Base-by-base conservation (phyloP, 2,888 invertebrate genomes). In the Eupeodes luniger region DNA sequence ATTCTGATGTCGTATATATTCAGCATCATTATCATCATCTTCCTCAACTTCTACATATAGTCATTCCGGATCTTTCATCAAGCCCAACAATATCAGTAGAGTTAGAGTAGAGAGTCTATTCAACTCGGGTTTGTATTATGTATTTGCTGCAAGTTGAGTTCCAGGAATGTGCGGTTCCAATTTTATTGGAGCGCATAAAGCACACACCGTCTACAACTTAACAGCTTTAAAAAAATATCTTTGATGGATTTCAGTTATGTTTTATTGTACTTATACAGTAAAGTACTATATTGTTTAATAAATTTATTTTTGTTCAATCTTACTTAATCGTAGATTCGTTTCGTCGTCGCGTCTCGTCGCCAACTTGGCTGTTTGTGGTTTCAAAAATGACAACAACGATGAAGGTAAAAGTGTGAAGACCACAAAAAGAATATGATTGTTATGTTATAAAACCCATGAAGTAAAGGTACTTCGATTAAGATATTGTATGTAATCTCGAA, bases 121-220 rank as follows among this genome's bases (percentile, higher is more conserved):
- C 79, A 86, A 82, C 86, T 86, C 75, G 57, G 36, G 49, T 57
- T 27, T 27, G 27, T 27, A 27, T n/a, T n/a, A n/a, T 5, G 36
- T 7, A 40, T 3, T 5, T 40, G 34, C 66, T 55, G 85, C 85
- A 81, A 86, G n/a, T 64, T 62, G 51, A 82, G 44, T 74, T 64
- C 69, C 34, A 70, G 82, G 86, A 86, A 86, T 86, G 86, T 19
- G 12, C n/a, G 44, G 40, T 86, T 82, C 86, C 86, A 82, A 82
- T 79, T 86, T 86, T 86, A 86, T 86, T 86, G 75, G 82, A 86
- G 82, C 86, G 79, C 86, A 86, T 82, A 86, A 57, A 82, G 79
- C 82, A 86, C 86, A 86, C 69, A 57, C 64, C 47, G 59, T 36
- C 40, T 66, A 19, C 3, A 14, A 4, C 51, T 0, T 9, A 51